Evolutionary conservation across 2,113 vertebrate genomes (phyloP).

Genomic region (Ginglymostoma cirratum): DNA sequence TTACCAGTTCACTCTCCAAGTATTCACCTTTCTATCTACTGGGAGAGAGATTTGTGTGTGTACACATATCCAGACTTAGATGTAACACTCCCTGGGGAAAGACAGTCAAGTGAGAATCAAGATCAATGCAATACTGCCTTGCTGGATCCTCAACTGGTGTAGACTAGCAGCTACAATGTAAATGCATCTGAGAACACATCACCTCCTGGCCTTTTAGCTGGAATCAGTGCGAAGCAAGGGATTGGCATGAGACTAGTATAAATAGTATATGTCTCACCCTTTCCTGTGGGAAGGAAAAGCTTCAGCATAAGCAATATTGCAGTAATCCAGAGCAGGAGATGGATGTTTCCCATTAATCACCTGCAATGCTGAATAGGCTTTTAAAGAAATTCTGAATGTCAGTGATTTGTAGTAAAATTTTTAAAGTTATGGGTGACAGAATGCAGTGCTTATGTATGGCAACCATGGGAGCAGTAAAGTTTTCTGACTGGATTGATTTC

Average conservation of each 20-base stretch:
- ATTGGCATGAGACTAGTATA: conserved; percentile 14
- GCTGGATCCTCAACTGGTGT: background rate
- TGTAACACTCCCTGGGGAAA: background rate
- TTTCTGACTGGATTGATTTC: conserved; percentile 18
- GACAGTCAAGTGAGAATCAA: background rate
- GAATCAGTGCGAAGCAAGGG: background rate
- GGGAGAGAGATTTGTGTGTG: background rate
- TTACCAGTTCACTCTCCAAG: background rate
- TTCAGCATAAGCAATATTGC: background rate
- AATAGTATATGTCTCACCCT: background rate
- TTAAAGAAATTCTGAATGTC: conserved; percentile 17
- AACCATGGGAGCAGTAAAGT: conserved; percentile 10
- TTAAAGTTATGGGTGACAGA: conserved; percentile 30
- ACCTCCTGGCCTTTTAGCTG: background rate
- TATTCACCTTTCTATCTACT: background rate
- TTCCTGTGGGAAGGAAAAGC: conserved; percentile 12
- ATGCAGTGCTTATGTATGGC: background rate
- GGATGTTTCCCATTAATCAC: conserved; percentile 23
- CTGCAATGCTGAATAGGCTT: conserved; percentile 32
- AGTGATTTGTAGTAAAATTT: conserved; percentile 29
- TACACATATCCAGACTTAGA: background rate
- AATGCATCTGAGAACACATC: background rate
- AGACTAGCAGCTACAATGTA: background rate
- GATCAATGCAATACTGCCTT: background rate
- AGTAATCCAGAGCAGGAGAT: background rate